Conservation (phyloP, 2,113 vertebrate species). For the Anguilla japonica region DNA sequence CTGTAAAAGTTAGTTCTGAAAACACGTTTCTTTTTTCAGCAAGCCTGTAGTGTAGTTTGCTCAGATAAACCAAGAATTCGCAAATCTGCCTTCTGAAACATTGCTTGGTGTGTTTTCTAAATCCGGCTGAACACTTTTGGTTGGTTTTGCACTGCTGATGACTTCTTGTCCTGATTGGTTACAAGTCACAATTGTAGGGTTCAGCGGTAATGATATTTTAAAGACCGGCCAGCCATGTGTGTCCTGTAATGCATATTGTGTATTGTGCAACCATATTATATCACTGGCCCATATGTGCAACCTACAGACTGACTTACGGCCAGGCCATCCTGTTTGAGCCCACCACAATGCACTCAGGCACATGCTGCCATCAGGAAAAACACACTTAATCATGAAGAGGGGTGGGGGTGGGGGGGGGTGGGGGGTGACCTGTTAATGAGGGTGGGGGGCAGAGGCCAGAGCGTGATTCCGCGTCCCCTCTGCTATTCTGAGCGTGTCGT, state of each 20-base stretch:
- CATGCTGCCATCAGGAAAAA: not conserved
- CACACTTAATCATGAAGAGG: not conserved
- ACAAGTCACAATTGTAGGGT: not conserved
- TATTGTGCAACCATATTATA: not conserved
- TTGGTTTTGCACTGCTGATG: no score
- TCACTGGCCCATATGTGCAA: not conserved
- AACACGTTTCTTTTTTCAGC: no score
- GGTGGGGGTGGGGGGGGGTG: not conserved
- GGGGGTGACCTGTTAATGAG: not conserved
- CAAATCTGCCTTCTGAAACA: no score
- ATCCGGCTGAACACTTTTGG: no score
- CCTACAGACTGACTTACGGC: no score
- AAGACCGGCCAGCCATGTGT: not conserved
- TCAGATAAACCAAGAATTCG: no score
- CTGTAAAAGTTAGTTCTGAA: no score
- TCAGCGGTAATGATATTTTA: no score
- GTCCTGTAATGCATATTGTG: not conserved
- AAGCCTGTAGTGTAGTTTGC: no score
- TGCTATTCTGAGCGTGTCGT: slow-evolving; percentile 30
- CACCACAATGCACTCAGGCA: not conserved
- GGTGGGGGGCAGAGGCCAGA: not conserved
- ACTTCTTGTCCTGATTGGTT: not conserved
- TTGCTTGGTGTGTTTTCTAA: no score
- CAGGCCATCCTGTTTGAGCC: not conserved
- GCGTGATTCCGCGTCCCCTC: not conserved